phyloP scores from a whole-genome alignment of 2,113 vertebrate genomes.

The Lamprotornis superbus region DNA sequence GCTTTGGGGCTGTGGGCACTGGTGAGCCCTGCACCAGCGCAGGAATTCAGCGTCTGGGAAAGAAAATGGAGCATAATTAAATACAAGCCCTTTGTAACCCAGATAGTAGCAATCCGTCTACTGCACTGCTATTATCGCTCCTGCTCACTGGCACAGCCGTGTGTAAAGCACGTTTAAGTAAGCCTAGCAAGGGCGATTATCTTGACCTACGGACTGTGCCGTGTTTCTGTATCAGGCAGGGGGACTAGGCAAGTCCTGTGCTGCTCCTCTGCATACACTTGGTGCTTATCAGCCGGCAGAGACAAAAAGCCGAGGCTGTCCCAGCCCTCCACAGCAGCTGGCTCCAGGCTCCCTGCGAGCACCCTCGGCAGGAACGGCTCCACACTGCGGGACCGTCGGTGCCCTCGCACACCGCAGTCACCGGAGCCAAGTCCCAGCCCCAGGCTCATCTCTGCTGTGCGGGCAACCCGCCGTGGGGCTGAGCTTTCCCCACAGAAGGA shows the following conservation, averaged over 20 bases:
- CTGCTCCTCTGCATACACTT: neutral
- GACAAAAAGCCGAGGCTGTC: neutral
- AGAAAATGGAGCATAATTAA: neutral
- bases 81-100: neutral
- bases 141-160: neutral
- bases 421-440: neutral
- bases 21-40: fast-evolving
- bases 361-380: fast-evolving
- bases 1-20: neutral
- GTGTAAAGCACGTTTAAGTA: neutral
- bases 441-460: neutral
- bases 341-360: neutral
- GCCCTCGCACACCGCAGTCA: neutral
- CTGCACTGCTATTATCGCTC: neutral
- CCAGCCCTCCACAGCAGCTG: neutral
- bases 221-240: fast-evolving
- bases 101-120: neutral
- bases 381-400: fast-evolving
- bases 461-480: fast-evolving
- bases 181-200: neutral
- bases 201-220: neutral
- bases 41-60: neutral
- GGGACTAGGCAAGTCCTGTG: neutral
- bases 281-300: neutral
- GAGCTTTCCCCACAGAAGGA: neutral